These are phyloP conservation scores for Anthoptus insignis DNA, from an alignment of 2,888 invertebrate genomes.

Conservation along the genomic window DNA sequence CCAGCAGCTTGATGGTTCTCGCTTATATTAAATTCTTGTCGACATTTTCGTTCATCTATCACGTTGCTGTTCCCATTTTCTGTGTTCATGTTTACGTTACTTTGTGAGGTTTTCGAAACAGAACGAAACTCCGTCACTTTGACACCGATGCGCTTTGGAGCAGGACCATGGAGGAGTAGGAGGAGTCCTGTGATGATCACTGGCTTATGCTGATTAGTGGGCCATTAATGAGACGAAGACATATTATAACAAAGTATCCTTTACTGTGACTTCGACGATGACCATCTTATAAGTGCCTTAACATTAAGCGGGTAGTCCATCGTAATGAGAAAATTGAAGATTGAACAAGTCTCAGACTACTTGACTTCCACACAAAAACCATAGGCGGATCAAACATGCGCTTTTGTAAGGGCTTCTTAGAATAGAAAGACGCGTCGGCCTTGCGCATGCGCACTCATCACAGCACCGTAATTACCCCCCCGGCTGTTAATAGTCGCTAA, in stretches of 20 bases:
- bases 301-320: neutral
- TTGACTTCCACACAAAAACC: neutral
- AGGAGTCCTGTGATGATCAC: no score
- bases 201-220: no score
- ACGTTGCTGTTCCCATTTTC: neutral
- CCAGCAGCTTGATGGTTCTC: neutral
- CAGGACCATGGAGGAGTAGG: no score
- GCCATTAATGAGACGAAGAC: no score
- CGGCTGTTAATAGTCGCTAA: conserved; percentile 67
- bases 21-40: conserved; percentile 24
- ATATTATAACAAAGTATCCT: no score
- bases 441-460: conserved; percentile 41
- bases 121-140: no score
- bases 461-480: conserved; percentile 58
- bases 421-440: conserved; percentile 45
- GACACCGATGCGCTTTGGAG: no score
- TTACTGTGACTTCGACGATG: no score
- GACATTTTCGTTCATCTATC: neutral
- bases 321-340: neutral
- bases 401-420: conserved; percentile 18
- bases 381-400: conserved; percentile 2
- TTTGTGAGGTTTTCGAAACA: no score
- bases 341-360: neutral
- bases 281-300: no score
- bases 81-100: no score